These are phyloP conservation scores for Porites divaricata DNA, from an alignment of 92 coral and sea anemone species.

Conservation along the genomic window DNA sequence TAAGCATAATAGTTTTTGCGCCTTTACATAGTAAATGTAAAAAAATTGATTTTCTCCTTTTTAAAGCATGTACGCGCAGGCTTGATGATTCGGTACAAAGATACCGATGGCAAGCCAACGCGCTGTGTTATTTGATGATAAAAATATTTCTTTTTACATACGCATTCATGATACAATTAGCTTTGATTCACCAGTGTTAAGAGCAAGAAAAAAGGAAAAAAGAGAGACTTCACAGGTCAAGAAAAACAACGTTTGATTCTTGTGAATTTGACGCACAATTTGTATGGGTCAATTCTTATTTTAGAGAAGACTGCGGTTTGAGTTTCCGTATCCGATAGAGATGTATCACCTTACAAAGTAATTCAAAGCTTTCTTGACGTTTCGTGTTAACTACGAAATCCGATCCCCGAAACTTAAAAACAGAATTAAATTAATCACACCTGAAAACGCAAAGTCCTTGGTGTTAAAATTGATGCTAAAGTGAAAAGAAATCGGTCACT, in stretches of 20 bases:
- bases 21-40: neutral
- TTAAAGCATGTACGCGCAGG: neutral
- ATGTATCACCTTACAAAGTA: neutral
- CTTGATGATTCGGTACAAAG: neutral
- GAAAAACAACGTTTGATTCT: neutral
- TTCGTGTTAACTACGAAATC: conserved; percentile 21
- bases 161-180: conserved; percentile 15
- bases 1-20: neutral
- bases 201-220: neutral
- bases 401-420: conserved; percentile 14
- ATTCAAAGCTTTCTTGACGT: conserved; percentile 25
- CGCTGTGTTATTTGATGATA: conserved; percentile 7
- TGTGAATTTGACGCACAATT: neutral
- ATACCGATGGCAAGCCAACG: neutral
- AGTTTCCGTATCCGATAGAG: neutral
- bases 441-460: neutral
- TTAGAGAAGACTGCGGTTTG: neutral
- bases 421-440: conserved; percentile 19
- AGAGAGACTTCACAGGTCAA: neutral
- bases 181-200: conserved; percentile 30
- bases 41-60: neutral
- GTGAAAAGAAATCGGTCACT: neutral
- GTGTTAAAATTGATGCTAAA: neutral
- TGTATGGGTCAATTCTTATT: neutral
- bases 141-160: conserved; percentile 14